Evolutionary conservation across 2,888 invertebrate species (phyloP).

Genomic region (Megamerina dolium): DNA sequence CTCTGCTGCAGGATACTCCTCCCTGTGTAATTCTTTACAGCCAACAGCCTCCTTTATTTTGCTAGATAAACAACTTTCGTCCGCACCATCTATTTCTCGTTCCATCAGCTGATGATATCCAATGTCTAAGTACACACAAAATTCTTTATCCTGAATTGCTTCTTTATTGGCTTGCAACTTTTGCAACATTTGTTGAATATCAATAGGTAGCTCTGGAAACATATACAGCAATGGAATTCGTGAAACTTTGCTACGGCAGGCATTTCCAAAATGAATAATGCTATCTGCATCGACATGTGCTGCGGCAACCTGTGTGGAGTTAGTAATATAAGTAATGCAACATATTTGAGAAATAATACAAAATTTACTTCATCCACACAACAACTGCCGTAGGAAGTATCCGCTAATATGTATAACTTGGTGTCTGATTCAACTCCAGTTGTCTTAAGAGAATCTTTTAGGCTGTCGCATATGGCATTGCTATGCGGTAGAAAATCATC

Average conservation of each 20-base stretch:
- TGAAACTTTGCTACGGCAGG: constrained; percentile 72
- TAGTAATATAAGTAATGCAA: constrained; percentile 15
- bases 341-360: not conserved
- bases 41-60: constrained; percentile 23
- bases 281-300: constrained; percentile 81
- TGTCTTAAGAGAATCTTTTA: constrained; percentile 44
- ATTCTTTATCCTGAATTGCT: constrained; percentile 40
- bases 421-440: constrained; percentile 33
- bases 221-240: constrained; percentile 72
- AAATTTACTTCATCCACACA: constrained; percentile 44
- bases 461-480: constrained; percentile 58
- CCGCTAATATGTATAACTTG: constrained; percentile 76
- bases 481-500: constrained; percentile 70
- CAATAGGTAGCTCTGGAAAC: constrained; percentile 59
- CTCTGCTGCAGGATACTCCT: constrained; percentile 32
- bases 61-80: constrained; percentile 8
- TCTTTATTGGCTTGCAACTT: constrained; percentile 38
- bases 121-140: constrained; percentile 63
- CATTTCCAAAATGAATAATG: constrained; percentile 85
- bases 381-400: constrained; percentile 85
- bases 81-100: constrained; percentile 27
- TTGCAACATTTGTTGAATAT: constrained; percentile 49
- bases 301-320: constrained; percentile 81
- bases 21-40: constrained; percentile 26
- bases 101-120: constrained; percentile 60